These are phyloP conservation scores for Callimorpha dominula DNA, from an alignment of 2,888 invertebrate genomes.

Conservation along the genomic window DNA sequence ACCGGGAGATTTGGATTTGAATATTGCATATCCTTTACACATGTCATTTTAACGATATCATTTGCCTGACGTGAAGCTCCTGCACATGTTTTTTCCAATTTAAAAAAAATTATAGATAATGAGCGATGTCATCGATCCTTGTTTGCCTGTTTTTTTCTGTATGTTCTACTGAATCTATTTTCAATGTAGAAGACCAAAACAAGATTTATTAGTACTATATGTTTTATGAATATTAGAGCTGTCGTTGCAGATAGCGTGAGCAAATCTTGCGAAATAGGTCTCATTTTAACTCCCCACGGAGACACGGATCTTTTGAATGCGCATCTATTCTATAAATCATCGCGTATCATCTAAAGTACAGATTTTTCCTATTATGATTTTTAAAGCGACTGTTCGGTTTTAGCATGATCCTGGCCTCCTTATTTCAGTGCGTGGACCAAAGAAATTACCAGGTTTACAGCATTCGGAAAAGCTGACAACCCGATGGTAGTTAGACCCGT, in stretches of 20 bases:
- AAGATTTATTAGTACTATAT: no score
- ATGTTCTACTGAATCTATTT: no score
- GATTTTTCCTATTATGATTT: slow-evolving; percentile 43
- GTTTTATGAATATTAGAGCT: background rate
- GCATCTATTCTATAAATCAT: slow-evolving; percentile 53
- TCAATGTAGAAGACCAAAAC: no score
- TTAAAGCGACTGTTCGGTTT: slow-evolving; percentile 54
- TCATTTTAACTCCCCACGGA: slow-evolving; percentile 36
- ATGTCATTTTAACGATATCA: background rate
- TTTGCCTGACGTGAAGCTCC: background rate
- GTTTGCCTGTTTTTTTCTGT: background rate
- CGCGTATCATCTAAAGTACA: no score
- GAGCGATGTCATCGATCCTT: background rate
- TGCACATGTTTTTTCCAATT: background rate
- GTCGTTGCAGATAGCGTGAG: slow-evolving; percentile 21
- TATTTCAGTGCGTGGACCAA: background rate
- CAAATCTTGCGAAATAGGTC: slow-evolving; percentile 34
- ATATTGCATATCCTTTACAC: no score
- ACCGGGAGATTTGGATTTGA: background rate
- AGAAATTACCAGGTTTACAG: background rate
- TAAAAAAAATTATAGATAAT: no score
- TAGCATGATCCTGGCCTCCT: slow-evolving; percentile 33
- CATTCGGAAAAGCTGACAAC: background rate
- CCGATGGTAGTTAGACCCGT: no score
- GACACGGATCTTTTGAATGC: slow-evolving; percentile 39